Conservation (phyloP, 1,140 invertebrate genomes). For the Copidosoma floridanum region DNA sequence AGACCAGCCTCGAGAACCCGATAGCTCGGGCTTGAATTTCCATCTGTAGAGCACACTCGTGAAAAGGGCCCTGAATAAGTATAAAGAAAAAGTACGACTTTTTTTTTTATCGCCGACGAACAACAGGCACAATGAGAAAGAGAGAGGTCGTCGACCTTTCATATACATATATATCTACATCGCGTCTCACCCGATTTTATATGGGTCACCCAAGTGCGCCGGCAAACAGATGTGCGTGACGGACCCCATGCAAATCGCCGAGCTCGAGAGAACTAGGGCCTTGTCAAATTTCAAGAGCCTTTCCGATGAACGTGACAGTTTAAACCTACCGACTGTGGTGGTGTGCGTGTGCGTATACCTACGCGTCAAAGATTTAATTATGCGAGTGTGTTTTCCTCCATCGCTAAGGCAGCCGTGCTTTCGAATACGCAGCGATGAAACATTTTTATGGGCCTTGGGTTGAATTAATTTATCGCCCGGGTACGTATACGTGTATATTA, state of each 20-base stretch:
- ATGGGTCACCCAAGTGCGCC: slow-evolving; percentile 11
- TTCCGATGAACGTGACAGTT: slow-evolving; percentile 12
- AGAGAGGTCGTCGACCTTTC: slow-evolving; percentile 15
- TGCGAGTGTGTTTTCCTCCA: slow-evolving; percentile 8
- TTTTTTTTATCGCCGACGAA: neutral
- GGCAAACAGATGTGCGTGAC: no score
- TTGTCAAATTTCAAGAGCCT: slow-evolving; percentile 22
- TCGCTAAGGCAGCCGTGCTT: no score
- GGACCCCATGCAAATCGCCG: slow-evolving; percentile 23
- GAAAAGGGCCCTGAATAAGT: no score
- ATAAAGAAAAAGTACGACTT: neutral
- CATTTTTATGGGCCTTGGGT: slow-evolving; percentile 4
- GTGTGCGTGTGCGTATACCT: neutral
- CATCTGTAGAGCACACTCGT: no score
- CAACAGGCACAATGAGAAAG: no score
- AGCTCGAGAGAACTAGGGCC: neutral
- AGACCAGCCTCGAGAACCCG: neutral
- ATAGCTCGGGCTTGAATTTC: slow-evolving; percentile 12
- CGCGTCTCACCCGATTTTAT: slow-evolving; percentile 6
- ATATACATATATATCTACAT: no score
- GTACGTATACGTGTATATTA: no score
- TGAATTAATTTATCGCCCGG: slow-evolving; percentile 6
- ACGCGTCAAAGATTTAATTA: neutral
- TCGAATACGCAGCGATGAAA: no score
- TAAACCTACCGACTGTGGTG: neutral